Percentiles rank a stretch among this genome's conserved stretches.
Conservation (phyloP, 2,888 invertebrate genomes). For the Trileptium ribeirensis region DNA sequence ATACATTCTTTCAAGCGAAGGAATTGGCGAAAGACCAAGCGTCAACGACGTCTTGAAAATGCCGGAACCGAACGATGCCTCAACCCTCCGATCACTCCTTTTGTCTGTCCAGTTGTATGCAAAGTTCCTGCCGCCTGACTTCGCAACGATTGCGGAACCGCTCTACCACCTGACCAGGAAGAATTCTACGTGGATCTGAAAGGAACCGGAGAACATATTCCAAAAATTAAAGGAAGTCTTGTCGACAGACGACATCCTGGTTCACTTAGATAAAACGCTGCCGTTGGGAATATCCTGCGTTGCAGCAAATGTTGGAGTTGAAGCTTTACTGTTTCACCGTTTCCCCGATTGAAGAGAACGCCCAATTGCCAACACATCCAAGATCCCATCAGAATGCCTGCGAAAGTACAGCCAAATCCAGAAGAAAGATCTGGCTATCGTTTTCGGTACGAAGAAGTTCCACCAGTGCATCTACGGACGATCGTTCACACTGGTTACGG, state of each 20-base stretch:
- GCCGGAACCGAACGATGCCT: background rate
- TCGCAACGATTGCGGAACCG: background rate
- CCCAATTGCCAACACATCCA: slow-evolving; percentile 38
- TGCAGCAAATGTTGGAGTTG: slow-evolving; percentile 21
- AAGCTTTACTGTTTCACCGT: slow-evolving; percentile 28
- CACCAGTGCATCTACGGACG: slow-evolving; percentile 38
- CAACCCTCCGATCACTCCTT: background rate
- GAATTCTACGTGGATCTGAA: background rate
- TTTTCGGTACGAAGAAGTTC: slow-evolving; percentile 37
- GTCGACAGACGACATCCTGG: background rate
- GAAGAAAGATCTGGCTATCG: slow-evolving; percentile 36
- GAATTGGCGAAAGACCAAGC: slow-evolving; percentile 19
- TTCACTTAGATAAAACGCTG: background rate
- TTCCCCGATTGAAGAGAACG: slow-evolving; percentile 27
- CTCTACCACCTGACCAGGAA: background rate
- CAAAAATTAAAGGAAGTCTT: background rate
- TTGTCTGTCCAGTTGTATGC: background rate
- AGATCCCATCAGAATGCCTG: slow-evolving; percentile 33
- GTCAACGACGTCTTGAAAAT: slow-evolving; percentile 29
- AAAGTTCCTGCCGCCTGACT: background rate
- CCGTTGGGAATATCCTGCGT: slow-evolving; percentile 1
- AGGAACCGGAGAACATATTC: background rate
- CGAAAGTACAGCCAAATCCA: slow-evolving; percentile 38
- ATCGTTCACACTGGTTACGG: slow-evolving; percentile 31
- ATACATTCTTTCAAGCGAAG: slow-evolving; percentile 17